Conservation (phyloP, 2,888 invertebrate species). For the Rotaria sp. region DNA sequence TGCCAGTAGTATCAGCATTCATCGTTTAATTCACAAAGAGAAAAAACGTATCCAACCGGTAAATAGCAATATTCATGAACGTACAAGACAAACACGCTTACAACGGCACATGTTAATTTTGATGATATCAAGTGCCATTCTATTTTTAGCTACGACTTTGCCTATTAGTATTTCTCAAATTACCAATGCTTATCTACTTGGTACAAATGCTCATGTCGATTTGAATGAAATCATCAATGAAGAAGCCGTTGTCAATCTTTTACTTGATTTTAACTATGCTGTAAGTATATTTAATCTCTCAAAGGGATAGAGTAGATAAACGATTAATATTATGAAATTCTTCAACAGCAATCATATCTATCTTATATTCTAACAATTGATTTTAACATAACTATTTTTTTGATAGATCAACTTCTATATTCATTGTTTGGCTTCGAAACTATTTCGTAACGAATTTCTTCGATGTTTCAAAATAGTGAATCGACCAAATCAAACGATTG, state of each 20-base stretch:
- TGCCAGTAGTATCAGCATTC: neutral
- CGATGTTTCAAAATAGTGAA: neutral
- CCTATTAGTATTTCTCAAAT: neutral
- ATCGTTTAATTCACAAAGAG: neutral
- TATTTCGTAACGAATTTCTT: neutral
- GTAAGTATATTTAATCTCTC: neutral
- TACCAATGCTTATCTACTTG: neutral
- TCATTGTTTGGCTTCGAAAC: neutral
- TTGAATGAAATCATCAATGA: no score
- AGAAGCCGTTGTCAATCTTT: no score
- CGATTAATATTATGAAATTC: no score
- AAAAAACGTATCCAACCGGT: neutral
- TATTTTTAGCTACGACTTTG: neutral
- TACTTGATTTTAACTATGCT: no score
- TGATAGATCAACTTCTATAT: neutral
- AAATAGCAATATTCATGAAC: neutral
- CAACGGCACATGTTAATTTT: neutral
- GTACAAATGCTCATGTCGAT: no score
- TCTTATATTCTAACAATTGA: neutral
- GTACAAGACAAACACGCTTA: neutral
- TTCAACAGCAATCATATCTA: no score
- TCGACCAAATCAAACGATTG: neutral
- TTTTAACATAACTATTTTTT: neutral
- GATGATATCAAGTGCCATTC: neutral
- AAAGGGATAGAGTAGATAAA: neutral